Percentiles rank a stretch among this genome's conserved stretches.
These are phyloP conservation scores for Heterochromis multidens DNA, from an alignment of 2,113 vertebrate species.

Conservation along the genomic window DNA sequence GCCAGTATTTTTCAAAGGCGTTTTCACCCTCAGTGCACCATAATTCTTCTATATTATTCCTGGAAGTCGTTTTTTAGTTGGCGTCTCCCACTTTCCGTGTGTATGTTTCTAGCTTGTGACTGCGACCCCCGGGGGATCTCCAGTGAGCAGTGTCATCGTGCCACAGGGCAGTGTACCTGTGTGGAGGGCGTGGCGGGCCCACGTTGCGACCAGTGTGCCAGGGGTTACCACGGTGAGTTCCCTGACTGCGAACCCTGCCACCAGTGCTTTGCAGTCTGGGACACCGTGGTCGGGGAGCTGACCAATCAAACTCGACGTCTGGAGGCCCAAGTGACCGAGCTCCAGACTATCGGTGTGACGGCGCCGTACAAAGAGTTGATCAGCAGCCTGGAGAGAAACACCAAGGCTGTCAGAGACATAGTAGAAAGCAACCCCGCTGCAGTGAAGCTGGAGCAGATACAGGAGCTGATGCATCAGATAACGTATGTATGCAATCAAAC, in stretches of 20 bases:
- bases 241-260: slow-evolving; percentile 88
- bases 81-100: neutral
- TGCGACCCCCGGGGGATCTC: slow-evolving; percentile 87
- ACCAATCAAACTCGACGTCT: slow-evolving; percentile 84
- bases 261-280: slow-evolving; percentile 89
- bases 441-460: slow-evolving; percentile 80
- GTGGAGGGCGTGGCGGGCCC: slow-evolving; percentile 81
- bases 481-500: slow-evolving; percentile 75
- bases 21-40: neutral
- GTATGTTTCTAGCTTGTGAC: slow-evolving; percentile 81
- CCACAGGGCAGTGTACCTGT: slow-evolving; percentile 86
- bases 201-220: slow-evolving; percentile 85
- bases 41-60: neutral
- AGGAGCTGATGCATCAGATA: slow-evolving; percentile 83
- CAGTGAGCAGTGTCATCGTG: slow-evolving; percentile 84
- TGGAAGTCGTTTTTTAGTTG: neutral
- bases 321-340: slow-evolving; percentile 79
- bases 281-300: slow-evolving; percentile 81
- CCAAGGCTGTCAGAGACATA: slow-evolving; percentile 80
- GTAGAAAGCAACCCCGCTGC: slow-evolving; percentile 82
- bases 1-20: too few species aligned
- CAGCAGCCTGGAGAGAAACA: slow-evolving; percentile 79
- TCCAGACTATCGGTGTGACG: slow-evolving; percentile 82
- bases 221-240: slow-evolving; percentile 86
- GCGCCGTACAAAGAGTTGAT: slow-evolving; percentile 85